A percentile compares a stretch with the other conserved stretches of the same genome.
These are phyloP conservation scores for Xyrauchen texanus DNA, from an alignment of 2,113 vertebrate genomes.

Conservation along the genomic window DNA sequence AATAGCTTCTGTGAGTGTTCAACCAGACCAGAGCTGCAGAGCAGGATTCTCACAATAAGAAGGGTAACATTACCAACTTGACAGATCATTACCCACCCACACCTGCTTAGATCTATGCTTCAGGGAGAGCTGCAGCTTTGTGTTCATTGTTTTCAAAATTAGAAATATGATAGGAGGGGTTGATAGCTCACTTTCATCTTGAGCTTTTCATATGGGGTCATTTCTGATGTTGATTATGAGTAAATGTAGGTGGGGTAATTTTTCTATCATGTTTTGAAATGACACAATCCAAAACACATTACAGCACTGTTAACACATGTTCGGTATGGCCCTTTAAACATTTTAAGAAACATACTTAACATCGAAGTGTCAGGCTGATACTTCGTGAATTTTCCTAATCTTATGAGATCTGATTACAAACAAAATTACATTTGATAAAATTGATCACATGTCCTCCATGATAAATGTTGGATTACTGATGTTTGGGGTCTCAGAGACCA, in stretches of 20 bases:
- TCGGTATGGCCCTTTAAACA: no score
- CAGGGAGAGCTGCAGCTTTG: constrained; percentile 39
- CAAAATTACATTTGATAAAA: no score
- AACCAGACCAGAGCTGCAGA: constrained; percentile 11
- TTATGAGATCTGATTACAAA: no score
- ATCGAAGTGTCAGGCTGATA: no score
- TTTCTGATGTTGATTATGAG: constrained; percentile 5
- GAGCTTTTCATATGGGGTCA: neutral
- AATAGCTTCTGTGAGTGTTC: constrained; percentile 35
- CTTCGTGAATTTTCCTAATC: no score
- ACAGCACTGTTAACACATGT: no score
- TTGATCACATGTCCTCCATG: no score
- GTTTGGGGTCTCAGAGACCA: no score
- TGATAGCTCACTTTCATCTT: constrained; percentile 19
- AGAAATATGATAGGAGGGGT: constrained; percentile 33
- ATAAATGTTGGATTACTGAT: no score
- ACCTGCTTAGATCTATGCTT: constrained; percentile 36
- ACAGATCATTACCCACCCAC: constrained; percentile 41
- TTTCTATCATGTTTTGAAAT: neutral
- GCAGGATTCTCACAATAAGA: constrained; percentile 42
- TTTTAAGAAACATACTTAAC: no score
- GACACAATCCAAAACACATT: neutral
- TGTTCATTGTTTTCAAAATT: constrained; percentile 45
- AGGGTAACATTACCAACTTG: constrained; percentile 48
- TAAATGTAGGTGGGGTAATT: constrained; percentile 10